A percentile compares a stretch with the other conserved stretches of the same genome.
Evolutionary conservation across 1,140 invertebrate genomes (phyloP).

Genomic region (Subanguina moxae): DNA sequence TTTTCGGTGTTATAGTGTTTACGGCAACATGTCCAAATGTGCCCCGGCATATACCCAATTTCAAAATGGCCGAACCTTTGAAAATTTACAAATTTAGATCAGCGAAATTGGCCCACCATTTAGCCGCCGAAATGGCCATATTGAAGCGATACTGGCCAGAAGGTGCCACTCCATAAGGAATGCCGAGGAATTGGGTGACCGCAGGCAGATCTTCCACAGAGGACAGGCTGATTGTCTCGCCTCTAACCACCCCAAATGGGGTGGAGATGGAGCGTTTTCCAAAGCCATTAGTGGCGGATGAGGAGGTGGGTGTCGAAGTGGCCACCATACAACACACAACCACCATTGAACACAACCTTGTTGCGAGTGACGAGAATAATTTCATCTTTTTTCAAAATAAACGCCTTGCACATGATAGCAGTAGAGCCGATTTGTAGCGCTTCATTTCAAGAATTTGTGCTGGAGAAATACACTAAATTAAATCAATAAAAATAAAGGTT

Average conservation of each 20-base stretch:
- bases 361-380: neutral
- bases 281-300: neutral
- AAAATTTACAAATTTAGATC: no score
- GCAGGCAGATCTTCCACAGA: slow-evolving; percentile 42
- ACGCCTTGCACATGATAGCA: neutral
- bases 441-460: neutral
- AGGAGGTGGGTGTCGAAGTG: neutral
- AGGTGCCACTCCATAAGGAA: slow-evolving; percentile 88
- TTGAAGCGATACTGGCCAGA: slow-evolving; percentile 66
- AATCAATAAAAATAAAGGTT: neutral
- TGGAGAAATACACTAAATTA: neutral
- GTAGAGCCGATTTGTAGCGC: neutral
- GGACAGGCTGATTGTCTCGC: slow-evolving; percentile 38
- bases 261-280: slow-evolving; percentile 38
- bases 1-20: no score
- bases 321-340: neutral
- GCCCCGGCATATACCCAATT: no score
- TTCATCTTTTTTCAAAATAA: neutral
- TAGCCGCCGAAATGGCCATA: slow-evolving; percentile 59
- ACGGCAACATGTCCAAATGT: no score
- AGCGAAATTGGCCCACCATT: no score
- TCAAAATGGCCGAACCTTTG: no score
- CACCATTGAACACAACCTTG: neutral
- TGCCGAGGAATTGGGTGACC: slow-evolving; percentile 74
- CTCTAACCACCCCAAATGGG: slow-evolving; percentile 54